Conservation (phyloP, 2,888 invertebrate genomes). For the Dolichomitus sp. region DNA sequence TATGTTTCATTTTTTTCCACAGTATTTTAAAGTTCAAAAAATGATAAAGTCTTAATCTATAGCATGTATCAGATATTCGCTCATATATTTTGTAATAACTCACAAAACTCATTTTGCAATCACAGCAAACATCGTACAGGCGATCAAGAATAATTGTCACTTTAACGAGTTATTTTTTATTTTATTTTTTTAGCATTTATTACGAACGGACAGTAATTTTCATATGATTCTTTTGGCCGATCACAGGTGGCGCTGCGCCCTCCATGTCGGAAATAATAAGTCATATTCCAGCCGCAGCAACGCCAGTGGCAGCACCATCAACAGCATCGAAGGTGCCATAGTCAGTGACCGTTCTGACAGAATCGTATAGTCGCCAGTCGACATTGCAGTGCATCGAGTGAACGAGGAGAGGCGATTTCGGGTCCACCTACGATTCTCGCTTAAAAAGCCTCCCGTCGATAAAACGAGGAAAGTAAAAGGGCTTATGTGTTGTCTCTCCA, state of each 20-base stretch:
- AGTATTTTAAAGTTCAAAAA: too few species aligned
- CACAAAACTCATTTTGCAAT: too few species aligned
- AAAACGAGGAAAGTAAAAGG: conserved; percentile 21
- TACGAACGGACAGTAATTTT: too few species aligned
- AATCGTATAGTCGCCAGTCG: conserved; percentile 27
- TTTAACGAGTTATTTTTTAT: too few species aligned
- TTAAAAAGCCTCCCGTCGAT: conserved; percentile 36
- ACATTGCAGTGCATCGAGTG: conserved; percentile 3
- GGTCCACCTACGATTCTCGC: conserved; percentile 42
- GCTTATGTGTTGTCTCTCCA: background rate
- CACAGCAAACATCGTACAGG: too few species aligned
- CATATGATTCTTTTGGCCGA: background rate
- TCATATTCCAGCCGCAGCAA: conserved; percentile 1
- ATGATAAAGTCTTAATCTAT: too few species aligned
- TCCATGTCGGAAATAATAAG: background rate
- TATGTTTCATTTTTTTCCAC: too few species aligned
- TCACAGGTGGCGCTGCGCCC: background rate
- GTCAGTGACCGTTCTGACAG: conserved; percentile 32
- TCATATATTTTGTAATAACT: too few species aligned
- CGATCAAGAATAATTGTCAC: too few species aligned
- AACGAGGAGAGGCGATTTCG: conserved; percentile 46
- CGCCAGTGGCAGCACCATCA: background rate
- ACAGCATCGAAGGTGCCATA: conserved; percentile 2
- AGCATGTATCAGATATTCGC: too few species aligned
- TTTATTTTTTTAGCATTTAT: too few species aligned